A percentile compares a stretch with the other conserved stretches of the same genome.
phyloP scores from a whole-genome alignment of 2,113 vertebrate species.

The Dolichallabes microphthalmus region DNA sequence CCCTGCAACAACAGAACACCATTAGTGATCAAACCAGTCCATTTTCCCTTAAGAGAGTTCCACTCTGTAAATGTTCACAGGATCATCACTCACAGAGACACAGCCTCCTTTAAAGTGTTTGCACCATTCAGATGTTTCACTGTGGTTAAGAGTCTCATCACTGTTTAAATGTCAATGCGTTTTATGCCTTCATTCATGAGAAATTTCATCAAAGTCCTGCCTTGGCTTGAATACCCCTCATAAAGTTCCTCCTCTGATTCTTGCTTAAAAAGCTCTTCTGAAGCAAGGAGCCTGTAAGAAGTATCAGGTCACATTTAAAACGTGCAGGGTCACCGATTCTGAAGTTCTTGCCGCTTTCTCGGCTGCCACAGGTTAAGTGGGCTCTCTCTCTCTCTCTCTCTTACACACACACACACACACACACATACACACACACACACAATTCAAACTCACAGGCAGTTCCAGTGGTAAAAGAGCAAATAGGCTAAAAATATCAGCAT shows the following conservation, averaged over 20 bases:
- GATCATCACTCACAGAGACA: too few species aligned
- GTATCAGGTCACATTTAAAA: slow-evolving; percentile 59
- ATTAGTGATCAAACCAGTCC: too few species aligned
- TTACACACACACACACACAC: slow-evolving; percentile 37
- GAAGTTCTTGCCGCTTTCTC: slow-evolving; percentile 56
- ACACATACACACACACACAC: slow-evolving; percentile 29
- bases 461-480: slow-evolving; percentile 40
- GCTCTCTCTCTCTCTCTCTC: slow-evolving; percentile 32
- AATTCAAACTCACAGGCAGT: slow-evolving; percentile 13
- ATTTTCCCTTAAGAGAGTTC: too few species aligned
- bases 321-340: slow-evolving; percentile 61
- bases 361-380: slow-evolving; percentile 62
- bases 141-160: too few species aligned
- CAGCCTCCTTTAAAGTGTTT: too few species aligned
- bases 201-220: too few species aligned
- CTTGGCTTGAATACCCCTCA: too few species aligned
- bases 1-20: too few species aligned
- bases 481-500: slow-evolving; percentile 71
- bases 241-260: not conserved
- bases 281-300: not conserved
- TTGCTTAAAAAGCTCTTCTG: not conserved
- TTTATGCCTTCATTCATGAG: too few species aligned
- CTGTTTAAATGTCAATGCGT: too few species aligned
- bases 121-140: too few species aligned
- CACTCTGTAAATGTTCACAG: too few species aligned